Evolutionary conservation across 2,113 vertebrate genomes (phyloP), one percentile per base, ranked within the genome.

Genomic region (Collichthys lucidus): DNA sequence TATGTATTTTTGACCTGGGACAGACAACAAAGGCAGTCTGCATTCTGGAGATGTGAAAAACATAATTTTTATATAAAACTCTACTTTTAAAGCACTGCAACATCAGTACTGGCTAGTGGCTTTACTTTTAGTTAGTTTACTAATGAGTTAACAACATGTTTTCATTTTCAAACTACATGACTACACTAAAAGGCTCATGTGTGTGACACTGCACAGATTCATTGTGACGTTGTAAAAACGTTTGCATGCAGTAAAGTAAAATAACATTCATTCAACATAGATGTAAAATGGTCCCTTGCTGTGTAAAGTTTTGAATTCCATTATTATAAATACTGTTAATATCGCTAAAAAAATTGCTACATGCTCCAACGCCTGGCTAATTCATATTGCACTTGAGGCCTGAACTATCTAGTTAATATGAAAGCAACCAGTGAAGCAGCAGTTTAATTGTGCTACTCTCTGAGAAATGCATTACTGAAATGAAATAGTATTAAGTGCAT

Each of bases 391-490:
- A 74, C 50, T 52, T 40, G 40, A 77, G 31, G 66, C 59, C 53
- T 67, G 59, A 66, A 74, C 49, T 52, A 52, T 74, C 52, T 67
- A 65, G 50, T 79, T 70, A 42, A 74, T 77, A 70, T 83, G 82
- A 83, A 90, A 79, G 64, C 74, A 83, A 71, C 63, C 72, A 83
- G 53, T 62, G 59, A 77, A 80, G 82, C 66, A 76, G 84, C 40
- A 82, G 53, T 66, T 79, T 63, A 62, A 75, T 61, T 84, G 73
- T 68, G 55, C 69, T 71, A 11, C 42, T 67, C 62, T 61, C 55
- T 35, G 26, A 68, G 52, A 77, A 64, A 65, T 63, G 56, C 56
- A 62, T 87, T 74, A 77, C 62, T 80, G 53, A 53, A 86, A 88
- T 66, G 19, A 74, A 80, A 83, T 29, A 60, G 22, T 61, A 77